A percentile compares a stretch with the other conserved stretches of the same genome.
Evolutionary conservation across 2,113 vertebrate species (phyloP).

Genomic region (Eonycteris spelaea): DNA sequence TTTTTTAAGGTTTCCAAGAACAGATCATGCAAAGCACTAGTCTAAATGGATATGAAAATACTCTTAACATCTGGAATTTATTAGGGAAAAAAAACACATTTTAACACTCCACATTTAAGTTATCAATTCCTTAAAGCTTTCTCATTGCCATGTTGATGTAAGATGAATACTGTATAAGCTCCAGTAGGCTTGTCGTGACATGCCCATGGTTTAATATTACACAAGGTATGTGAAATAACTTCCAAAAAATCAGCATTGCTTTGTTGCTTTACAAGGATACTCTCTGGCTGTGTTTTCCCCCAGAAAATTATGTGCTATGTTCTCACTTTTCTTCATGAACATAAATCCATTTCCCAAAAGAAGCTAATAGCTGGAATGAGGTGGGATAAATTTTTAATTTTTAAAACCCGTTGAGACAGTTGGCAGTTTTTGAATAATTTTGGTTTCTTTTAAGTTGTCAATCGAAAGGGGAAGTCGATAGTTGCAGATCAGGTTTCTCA

Average conservation of each 20-base stretch:
- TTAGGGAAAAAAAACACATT: background rate
- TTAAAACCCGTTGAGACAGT: background rate
- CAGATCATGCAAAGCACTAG: background rate
- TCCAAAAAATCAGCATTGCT: background rate
- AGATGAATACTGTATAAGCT: background rate
- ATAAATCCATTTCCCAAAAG: background rate
- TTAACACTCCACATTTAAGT: background rate
- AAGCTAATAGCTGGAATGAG: background rate
- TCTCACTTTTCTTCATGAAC: background rate
- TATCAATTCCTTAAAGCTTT: background rate
- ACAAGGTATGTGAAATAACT: background rate
- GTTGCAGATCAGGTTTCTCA: background rate
- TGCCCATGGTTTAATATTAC: background rate
- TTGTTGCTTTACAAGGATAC: background rate
- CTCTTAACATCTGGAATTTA: slow-evolving; percentile 26
- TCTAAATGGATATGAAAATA: background rate
- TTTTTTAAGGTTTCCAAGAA: background rate
- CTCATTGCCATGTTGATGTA: background rate
- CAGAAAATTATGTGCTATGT: background rate
- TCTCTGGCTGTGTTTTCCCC: background rate
- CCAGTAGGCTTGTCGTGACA: background rate
- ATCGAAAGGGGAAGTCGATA: background rate
- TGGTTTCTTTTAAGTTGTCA: slow-evolving; percentile 22
- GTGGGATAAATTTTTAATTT: background rate
- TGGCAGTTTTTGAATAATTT: background rate